Evolutionary conservation across 2,113 vertebrate genomes (phyloP).

Genomic region (Dryoscopus gambensis): DNA sequence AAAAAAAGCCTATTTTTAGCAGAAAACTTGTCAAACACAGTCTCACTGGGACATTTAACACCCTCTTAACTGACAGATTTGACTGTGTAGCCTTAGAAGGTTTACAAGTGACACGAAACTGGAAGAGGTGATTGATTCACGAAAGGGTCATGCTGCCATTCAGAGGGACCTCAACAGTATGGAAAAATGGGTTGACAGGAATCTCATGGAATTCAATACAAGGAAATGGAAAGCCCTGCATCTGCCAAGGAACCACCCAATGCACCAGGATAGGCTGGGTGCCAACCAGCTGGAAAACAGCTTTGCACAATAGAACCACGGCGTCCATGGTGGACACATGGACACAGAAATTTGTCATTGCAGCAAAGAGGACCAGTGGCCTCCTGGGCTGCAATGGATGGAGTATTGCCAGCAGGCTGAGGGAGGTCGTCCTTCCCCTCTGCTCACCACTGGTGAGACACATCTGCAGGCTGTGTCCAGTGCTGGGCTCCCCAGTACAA

Average conservation of each 20-base stretch:
- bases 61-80: neutral
- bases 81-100: neutral
- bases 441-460: neutral
- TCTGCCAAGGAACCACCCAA: neutral
- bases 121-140: neutral
- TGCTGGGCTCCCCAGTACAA: neutral
- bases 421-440: neutral
- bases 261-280: neutral
- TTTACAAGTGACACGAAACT: neutral
- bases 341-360: neutral
- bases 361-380: neutral
- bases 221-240: neutral
- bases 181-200: neutral
- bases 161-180: neutral
- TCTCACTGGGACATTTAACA: neutral
- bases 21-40: neutral
- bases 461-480: neutral
- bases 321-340: neutral
- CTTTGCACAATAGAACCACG: neutral
- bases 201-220: too few relatives aligned
- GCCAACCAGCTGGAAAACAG: neutral
- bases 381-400: neutral
- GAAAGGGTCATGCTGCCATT: neutral
- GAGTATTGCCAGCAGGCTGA: neutral
- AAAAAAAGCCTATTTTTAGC: neutral